phyloP scores from a whole-genome alignment of 2,888 invertebrate genomes.

The Enoplolaimus lenunculus region DNA sequence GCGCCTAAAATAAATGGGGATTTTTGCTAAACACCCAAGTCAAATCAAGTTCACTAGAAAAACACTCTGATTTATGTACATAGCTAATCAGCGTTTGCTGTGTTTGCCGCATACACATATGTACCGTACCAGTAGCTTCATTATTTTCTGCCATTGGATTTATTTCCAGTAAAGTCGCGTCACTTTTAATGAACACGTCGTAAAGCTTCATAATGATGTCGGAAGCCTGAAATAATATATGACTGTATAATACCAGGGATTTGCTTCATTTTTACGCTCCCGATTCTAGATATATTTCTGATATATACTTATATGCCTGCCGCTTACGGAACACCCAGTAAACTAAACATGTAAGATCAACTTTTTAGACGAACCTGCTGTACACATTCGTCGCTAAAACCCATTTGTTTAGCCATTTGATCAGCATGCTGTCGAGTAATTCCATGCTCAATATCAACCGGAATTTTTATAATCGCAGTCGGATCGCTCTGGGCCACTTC shows the following conservation, averaged over 20 bases:
- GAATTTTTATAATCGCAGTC: conserved; percentile 60
- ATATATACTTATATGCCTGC: neutral
- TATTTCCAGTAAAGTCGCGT: conserved; percentile 91
- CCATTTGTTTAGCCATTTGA: conserved; percentile 35
- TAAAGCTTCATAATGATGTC: conserved; percentile 61
- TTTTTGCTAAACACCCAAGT: no score
- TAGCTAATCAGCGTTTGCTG: no score
- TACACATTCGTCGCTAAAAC: conserved; percentile 27
- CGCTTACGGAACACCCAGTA: no score
- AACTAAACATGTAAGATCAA: no score
- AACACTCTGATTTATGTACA: no score
- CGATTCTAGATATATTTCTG: conserved; percentile 1
- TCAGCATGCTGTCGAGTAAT: conserved; percentile 32
- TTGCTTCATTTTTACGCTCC: neutral
- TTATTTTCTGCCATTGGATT: conserved; percentile 94
- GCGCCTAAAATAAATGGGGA: no score
- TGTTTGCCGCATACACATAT: no score
- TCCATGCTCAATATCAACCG: conserved; percentile 34
- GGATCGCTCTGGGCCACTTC: conserved; percentile 84
- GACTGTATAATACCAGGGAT: neutral
- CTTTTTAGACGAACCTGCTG: no score
- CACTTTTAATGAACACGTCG: conserved; percentile 72
- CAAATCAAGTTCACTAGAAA: no score
- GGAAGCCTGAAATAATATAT: conserved; percentile 29
- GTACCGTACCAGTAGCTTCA: conserved; percentile 59